phyloP scores from a whole-genome alignment of 2,888 invertebrate species.

The Drosophila ustulata region DNA sequence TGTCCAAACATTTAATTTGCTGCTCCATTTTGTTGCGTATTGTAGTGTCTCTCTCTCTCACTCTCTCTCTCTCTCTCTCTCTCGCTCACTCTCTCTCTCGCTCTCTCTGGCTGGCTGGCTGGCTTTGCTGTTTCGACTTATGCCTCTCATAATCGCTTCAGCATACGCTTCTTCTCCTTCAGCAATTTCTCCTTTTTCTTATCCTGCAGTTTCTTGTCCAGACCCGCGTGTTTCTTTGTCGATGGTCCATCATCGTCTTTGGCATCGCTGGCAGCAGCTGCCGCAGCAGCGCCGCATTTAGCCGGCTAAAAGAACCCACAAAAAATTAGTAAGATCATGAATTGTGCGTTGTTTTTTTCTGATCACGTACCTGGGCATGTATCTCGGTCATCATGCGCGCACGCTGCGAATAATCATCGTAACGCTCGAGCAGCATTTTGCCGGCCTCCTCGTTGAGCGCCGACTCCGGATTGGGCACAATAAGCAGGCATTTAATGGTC shows the following conservation, averaged over 20 bases:
- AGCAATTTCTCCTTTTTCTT: constrained; percentile 89
- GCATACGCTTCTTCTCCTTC: constrained; percentile 93
- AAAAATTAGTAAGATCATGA: neutral
- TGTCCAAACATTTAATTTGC: constrained; percentile 15
- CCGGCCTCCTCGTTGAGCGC: constrained; percentile 99
- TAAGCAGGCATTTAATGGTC: constrained; percentile 97
- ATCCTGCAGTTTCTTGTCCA: constrained; percentile 91
- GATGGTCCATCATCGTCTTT: constrained; percentile 88
- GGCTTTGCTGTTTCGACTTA: constrained; percentile 28
- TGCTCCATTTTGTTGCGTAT: constrained; percentile 4
- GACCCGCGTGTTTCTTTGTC: constrained; percentile 92
- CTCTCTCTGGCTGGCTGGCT: neutral
- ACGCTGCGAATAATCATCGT: constrained; percentile 95
- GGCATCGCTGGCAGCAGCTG: constrained; percentile 72
- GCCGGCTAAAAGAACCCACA: constrained; percentile 84
- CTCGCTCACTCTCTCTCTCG: constrained; percentile 18
- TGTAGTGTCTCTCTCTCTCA: constrained; percentile 5
- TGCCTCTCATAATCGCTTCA: constrained; percentile 92
- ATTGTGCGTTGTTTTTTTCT: neutral
- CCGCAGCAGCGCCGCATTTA: constrained; percentile 80
- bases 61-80: constrained; percentile 8
- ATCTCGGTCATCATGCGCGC: constrained; percentile 97
- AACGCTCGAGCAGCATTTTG: constrained; percentile 95
- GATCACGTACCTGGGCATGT: constrained; percentile 89
- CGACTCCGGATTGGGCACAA: constrained; percentile 98